phyloP scores from a whole-genome alignment of 1,140 invertebrate species.

The Drosophila navojoa region DNA sequence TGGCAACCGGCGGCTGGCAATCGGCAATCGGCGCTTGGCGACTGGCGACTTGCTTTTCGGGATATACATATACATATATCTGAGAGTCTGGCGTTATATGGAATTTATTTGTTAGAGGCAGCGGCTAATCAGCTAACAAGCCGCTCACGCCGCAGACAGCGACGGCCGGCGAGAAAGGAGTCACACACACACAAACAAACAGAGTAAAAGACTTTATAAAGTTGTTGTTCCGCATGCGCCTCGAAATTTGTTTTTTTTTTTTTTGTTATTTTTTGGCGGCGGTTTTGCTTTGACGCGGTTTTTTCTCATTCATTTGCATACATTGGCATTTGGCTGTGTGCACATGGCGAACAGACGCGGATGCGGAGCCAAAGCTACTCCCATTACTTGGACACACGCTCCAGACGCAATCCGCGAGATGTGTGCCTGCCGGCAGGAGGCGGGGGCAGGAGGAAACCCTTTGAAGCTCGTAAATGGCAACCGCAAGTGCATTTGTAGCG shows the following conservation, averaged over 20 bases:
- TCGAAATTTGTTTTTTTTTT: conserved; percentile 3
- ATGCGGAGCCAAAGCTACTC: conserved; percentile 16
- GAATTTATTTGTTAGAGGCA: conserved; percentile 79
- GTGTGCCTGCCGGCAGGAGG: neutral
- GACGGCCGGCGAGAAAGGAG: conserved; percentile 5
- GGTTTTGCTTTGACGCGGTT: conserved; percentile 78
- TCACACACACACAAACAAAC: neutral
- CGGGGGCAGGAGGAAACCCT: conserved; percentile 44
- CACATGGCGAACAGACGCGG: conserved; percentile 70
- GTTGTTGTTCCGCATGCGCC: conserved; percentile 73
- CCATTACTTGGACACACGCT: conserved; percentile 67
- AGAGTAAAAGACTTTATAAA: conserved; percentile 59
- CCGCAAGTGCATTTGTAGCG: conserved; percentile 79
- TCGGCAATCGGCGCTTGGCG: conserved; percentile 10
- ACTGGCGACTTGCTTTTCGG: conserved; percentile 24
- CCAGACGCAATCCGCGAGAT: conserved; percentile 23
- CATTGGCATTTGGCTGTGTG: conserved; percentile 41
- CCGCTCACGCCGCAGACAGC: conserved; percentile 66
- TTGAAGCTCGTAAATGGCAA: conserved; percentile 74
- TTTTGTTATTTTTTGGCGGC: conserved; percentile 61
- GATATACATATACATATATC: conserved; percentile 29
- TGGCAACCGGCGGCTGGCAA: conserved; percentile 4
- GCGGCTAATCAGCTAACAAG: conserved; percentile 78
- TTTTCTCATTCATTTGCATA: conserved; percentile 77
- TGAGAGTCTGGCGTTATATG: conserved; percentile 67